phyloP scores from a whole-genome alignment of 2,888 invertebrate species.

The Agonum fuliginosum region DNA sequence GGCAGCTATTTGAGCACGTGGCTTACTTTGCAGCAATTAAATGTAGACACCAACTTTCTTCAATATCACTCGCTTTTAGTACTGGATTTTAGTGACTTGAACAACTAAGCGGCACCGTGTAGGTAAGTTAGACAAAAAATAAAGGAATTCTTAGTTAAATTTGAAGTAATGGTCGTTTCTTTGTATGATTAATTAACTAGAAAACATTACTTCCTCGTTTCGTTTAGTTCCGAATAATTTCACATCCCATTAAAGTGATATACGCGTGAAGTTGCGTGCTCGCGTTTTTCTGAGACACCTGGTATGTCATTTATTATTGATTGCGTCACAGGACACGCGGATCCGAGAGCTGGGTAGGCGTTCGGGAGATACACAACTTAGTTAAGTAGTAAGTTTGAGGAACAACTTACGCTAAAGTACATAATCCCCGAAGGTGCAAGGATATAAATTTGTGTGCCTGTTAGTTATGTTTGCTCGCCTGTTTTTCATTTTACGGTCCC shows the following conservation, averaged over 20 bases:
- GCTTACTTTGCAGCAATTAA: too few species aligned
- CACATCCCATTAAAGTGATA: conserved; percentile 11
- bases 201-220: background rate
- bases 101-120: too few species aligned
- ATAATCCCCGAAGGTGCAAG: conserved; percentile 36
- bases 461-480: conserved; percentile 37
- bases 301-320: conserved; percentile 45
- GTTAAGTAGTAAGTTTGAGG: conserved; percentile 43
- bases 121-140: too few species aligned
- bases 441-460: conserved; percentile 47
- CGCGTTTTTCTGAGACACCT: conserved; percentile 33
- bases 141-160: too few species aligned
- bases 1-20: too few species aligned
- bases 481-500: conserved; percentile 32
- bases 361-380: conserved; percentile 37
- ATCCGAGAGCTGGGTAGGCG: too few species aligned
- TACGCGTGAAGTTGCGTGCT: conserved; percentile 9
- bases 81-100: too few species aligned
- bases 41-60: too few species aligned
- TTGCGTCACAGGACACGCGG: conserved; percentile 29
- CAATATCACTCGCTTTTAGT: too few species aligned
- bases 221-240: background rate
- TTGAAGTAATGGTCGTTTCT: too few species aligned
- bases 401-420: conserved; percentile 45
- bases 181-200: background rate